Conservation (phyloP, 2,888 invertebrate genomes). For the Autographa gamma region DNA sequence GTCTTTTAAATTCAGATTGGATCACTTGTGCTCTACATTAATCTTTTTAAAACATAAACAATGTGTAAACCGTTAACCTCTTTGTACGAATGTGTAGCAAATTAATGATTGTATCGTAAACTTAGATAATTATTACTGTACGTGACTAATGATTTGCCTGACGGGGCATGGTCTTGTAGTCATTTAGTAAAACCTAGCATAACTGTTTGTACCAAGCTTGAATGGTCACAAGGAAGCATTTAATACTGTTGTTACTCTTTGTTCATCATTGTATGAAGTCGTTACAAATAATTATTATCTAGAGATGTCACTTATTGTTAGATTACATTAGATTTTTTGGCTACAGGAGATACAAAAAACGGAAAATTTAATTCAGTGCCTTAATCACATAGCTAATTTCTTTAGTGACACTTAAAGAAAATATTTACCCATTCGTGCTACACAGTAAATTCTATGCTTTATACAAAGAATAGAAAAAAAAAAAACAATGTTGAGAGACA, state of each 20-base stretch:
- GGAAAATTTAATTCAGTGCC: too few species aligned
- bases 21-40: neutral
- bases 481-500: too few species aligned
- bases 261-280: too few species aligned
- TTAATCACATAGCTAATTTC: too few species aligned
- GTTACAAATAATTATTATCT: too few species aligned
- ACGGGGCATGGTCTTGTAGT: neutral
- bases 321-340: too few species aligned
- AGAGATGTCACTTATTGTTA: too few species aligned
- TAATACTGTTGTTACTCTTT: neutral
- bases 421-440: too few species aligned
- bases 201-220: neutral
- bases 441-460: too few species aligned
- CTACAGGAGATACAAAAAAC: too few species aligned
- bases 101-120: neutral
- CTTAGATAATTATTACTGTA: conserved; percentile 4
- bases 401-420: too few species aligned
- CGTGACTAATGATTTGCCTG: neutral
- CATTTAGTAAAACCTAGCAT: neutral
- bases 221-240: neutral
- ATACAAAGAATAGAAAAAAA: too few species aligned
- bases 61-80: neutral
- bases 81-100: neutral
- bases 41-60: neutral
- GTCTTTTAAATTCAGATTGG: neutral